phyloP scores from a whole-genome alignment of 2,888 invertebrate genomes.

The Coleophora deauratella region DNA sequence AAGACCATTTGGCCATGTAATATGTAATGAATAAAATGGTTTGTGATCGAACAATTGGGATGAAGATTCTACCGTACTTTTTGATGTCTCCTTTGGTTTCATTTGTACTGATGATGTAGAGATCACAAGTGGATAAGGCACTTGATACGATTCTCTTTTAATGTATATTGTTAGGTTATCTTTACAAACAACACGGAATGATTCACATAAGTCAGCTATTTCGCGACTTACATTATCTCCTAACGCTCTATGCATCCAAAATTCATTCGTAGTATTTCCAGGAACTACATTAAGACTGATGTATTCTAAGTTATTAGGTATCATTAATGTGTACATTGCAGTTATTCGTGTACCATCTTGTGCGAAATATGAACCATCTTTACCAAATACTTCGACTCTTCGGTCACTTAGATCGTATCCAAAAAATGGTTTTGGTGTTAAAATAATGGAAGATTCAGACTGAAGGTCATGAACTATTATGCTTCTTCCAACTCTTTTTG shows the following conservation, averaged over 20 bases:
- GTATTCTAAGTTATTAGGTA: constrained; percentile 53
- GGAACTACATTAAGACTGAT: constrained; percentile 43
- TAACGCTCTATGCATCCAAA: constrained; percentile 54
- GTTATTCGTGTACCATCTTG: constrained; percentile 50
- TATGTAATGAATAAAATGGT: constrained; percentile 42
- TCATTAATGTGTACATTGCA: constrained; percentile 43
- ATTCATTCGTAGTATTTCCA: constrained; percentile 45
- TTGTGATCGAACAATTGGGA: no score
- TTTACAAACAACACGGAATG: constrained; percentile 50
- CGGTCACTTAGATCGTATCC: constrained; percentile 58
- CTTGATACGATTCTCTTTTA: constrained; percentile 38
- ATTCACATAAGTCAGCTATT: constrained; percentile 37
- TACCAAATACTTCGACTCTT: constrained; percentile 60
- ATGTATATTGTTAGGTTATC: constrained; percentile 48
- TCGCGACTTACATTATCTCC: constrained; percentile 32
- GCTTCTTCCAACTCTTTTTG: constrained; percentile 22
- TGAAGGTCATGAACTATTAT: no score
- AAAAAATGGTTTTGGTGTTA: constrained; percentile 38
- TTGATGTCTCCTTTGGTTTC: no score
- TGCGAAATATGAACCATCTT: constrained; percentile 51
- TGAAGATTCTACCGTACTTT: no score
- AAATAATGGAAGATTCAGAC: constrained; percentile 15
- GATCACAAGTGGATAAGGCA: constrained; percentile 16
- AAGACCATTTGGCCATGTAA: constrained; percentile 63
- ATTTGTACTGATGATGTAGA: no score